These are phyloP conservation scores for Valencia hispanica DNA, from an alignment of 2,797 vertebrate species.

Conservation along the genomic window DNA sequence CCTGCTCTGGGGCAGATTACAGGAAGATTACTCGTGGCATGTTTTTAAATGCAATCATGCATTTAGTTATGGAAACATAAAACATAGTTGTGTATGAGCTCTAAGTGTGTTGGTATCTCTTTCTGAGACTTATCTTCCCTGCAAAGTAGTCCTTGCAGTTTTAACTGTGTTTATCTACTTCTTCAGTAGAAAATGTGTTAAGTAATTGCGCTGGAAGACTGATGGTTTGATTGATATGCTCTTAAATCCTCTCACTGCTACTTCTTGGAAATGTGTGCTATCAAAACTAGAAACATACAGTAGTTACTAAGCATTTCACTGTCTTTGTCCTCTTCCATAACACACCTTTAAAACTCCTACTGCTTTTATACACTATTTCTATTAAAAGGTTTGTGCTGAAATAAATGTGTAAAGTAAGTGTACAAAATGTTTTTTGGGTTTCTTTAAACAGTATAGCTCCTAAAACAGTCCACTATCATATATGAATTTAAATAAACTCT, in stretches of 20 bases:
- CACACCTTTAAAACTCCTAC: background rate
- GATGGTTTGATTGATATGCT: conserved; percentile 14
- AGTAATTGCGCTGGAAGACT: conserved; percentile 32
- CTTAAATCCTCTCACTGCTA: conserved; percentile 19
- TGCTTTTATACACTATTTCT: background rate
- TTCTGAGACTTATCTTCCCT: conserved; percentile 35
- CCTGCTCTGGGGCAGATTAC: conserved; percentile 26
- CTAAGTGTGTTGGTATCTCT: conserved; percentile 2
- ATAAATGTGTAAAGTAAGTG: background rate
- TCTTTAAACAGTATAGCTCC: too few relatives aligned
- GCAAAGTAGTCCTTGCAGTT: conserved; percentile 41
- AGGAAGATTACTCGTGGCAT: conserved; percentile 38
- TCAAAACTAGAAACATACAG: background rate
- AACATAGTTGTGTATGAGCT: conserved; percentile 14
- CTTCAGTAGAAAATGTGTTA: conserved; percentile 23
- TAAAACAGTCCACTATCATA: background rate
- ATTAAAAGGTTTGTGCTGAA: background rate
- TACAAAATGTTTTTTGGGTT: background rate
- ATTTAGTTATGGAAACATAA: conserved; percentile 42
- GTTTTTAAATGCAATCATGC: conserved; percentile 26
- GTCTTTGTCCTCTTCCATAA: background rate
- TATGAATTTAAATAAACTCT: too few relatives aligned
- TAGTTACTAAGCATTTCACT: background rate
- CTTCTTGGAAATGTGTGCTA: background rate
- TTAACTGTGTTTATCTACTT: conserved; percentile 20